These are phyloP conservation scores for Aphelenchoides fujianensis DNA, from an alignment of 1,140 invertebrate species.

Conservation along the genomic window DNA sequence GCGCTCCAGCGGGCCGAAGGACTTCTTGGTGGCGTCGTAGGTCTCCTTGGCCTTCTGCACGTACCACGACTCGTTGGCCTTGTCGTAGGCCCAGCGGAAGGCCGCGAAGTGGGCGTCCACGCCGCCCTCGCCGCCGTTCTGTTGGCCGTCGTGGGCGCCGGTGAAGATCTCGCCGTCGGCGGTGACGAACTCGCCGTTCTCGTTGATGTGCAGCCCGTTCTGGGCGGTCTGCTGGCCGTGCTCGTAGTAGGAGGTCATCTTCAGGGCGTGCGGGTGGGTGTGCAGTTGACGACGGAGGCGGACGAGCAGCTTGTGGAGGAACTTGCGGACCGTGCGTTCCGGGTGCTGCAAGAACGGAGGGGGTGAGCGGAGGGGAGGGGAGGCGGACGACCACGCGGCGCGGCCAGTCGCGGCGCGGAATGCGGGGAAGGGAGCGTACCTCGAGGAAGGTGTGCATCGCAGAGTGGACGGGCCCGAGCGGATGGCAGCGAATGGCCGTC, in stretches of 20 bases:
- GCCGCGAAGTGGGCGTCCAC: conserved; percentile 25
- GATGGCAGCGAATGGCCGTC: too few species aligned
- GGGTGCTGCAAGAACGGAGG: too few species aligned
- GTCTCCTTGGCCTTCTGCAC: conserved; percentile 15
- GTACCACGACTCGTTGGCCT: conserved; percentile 13
- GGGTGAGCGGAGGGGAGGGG: too few species aligned
- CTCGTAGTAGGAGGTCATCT: not conserved
- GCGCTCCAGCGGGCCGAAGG: conserved; percentile 15
- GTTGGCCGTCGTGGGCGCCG: not conserved
- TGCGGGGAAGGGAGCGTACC: too few species aligned
- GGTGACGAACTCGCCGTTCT: not conserved
- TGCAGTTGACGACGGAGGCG: not conserved
- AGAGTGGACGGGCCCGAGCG: too few species aligned
- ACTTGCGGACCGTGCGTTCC: too few species aligned
- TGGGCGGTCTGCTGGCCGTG: conserved; percentile 1
- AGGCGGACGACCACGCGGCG: too few species aligned
- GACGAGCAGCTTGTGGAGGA: not conserved
- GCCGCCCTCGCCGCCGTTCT: not conserved
- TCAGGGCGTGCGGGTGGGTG: not conserved
- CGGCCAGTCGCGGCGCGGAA: too few species aligned
- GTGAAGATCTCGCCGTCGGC: not conserved
- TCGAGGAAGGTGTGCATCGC: too few species aligned
- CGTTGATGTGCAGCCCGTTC: not conserved
- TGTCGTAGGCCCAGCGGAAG: conserved; percentile 22
- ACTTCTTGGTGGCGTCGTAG: conserved; percentile 23